Evolutionary conservation across 2,888 invertebrate species (phyloP), one percentile per base, ranked within the genome.

Genomic region (Nesidiocoris tenuis): DNA sequence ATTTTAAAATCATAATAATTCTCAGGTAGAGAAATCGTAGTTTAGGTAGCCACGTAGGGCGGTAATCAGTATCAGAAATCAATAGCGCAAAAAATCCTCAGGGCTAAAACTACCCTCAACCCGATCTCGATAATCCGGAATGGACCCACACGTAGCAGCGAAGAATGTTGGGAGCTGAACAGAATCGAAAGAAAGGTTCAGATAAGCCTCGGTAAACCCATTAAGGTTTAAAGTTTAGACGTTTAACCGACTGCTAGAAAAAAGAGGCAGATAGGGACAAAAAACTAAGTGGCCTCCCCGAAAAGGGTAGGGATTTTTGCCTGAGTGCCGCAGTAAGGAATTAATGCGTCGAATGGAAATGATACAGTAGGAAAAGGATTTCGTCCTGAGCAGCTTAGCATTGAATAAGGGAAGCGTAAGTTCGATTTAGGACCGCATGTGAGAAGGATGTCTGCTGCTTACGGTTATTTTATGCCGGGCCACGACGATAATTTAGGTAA

Each of bases 121-220:
- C 39, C 12, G 39, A 39, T 39, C 12, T 39, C 39, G 12, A 39
- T 39, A 39, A 39, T 39, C 39, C 39, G 39, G 39, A 39, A 39
- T 7, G 39, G 39, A 12, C 12, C 12, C 39, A 39, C 39, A 39
- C 12, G 39, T 39, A 39, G 3, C 12, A n/a, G n/a, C n/a, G n/a
- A n/a, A n/a, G n/a, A 39, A 39, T 39, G 39, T 39, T 39, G 39
- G 39, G 39, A 3, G 39, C 12, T 39, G 39, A 39, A 39, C 5
- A 39, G 39, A 39, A 39, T 39, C 39, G 39, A 39, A 12, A 39
- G 39, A 39, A 65, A 65, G 65, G 65, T 65, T 65, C 65, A 65
- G 65, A 65, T 65, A 65, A 65, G 54, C 25, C 39, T 65, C 65
- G 65, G 54, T 65, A 65, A 65, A 65, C 65, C 65, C 65, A 65